A percentile compares a stretch with the other conserved stretches of the same genome.
These are phyloP conservation scores for Catagonus wagneri DNA, from an alignment of 2,113 vertebrate genomes.

Conservation along the genomic window DNA sequence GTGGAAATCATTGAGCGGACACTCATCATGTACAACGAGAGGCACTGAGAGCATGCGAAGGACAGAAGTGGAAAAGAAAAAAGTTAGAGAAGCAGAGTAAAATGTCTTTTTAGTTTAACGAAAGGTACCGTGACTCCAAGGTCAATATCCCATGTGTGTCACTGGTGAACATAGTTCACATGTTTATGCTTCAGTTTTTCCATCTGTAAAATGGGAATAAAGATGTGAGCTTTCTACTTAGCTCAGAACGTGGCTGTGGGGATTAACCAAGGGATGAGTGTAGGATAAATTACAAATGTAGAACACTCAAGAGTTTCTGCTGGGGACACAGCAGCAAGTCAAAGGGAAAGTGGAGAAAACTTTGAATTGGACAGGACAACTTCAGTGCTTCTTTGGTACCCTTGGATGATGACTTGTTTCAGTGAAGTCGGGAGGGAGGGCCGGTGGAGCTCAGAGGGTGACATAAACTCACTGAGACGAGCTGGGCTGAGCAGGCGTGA, in stretches of 20 bases:
- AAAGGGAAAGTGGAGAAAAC: background rate
- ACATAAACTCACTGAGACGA: slow-evolving; percentile 62
- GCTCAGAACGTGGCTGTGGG: background rate
- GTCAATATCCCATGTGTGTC: background rate
- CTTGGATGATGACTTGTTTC: background rate
- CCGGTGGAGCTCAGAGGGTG: background rate
- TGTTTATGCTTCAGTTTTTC: background rate
- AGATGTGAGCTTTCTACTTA: background rate
- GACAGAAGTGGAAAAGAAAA: background rate
- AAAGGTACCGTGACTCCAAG: background rate
- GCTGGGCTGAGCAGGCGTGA: slow-evolving; percentile 69
- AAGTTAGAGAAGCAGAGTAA: background rate
- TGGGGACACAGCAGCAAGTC: background rate
- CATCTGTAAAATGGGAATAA: background rate
- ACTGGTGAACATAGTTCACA: background rate
- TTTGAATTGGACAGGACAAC: background rate
- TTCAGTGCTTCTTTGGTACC: background rate
- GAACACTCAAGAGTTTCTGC: background rate
- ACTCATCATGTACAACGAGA: no score
- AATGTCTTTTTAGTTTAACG: background rate
- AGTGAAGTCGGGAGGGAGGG: background rate
- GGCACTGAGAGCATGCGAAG: background rate
- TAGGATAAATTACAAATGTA: fast-evolving
- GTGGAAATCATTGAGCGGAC: background rate
- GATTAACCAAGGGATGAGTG: background rate